Base-by-base conservation (phyloP, 2,113 vertebrate genomes). In the Cinclus mexicanus region DNA sequence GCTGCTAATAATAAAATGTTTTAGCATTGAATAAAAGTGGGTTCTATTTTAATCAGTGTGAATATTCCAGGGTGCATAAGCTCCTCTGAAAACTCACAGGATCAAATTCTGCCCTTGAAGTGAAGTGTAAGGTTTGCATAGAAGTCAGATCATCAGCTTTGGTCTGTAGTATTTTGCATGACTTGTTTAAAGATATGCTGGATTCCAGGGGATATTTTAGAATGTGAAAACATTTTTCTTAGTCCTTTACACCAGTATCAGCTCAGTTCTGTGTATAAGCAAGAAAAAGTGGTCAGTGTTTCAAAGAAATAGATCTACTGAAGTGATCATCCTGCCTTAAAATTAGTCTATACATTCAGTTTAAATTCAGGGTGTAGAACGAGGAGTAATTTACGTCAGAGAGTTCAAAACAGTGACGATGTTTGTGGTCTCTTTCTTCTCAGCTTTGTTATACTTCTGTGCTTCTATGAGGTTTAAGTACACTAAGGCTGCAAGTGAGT, bases 1-100 rank as follows among this genome's bases (percentile, higher is more conserved):
- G 82, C 87, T 92, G 49, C 94, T 96, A 95, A 89, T 93, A 96
- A 93, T 91, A 97, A 94, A 95, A 95, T 78, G 81, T 89, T 96
- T 95, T 89, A 95, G 85, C 72, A 83, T 50, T 95, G 94, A 96
- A 95, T 96, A 96, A 96, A 97, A 96, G 87, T 83, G 60, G 55
- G 65, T 96, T 96, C 93, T 93, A 94, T 97, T 97, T 97, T 97
- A 95, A 94, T 94, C 93, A 88, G 64, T 93, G 85, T 0, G 42
- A 89, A 67, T 96, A 95, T 94, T 97, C 67, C 29, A 84, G 94
- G 74, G 64, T 92, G 88, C 68, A 92, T 85, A 89, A 92, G 74
- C 87, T 87, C 24, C 60, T 78, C 79, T 89, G 91, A 94, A 92
- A 95, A 95, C 61, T 93, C 57, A 61, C 7, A 71, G 89, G 92